Evolutionary conservation across 2,888 invertebrate species (phyloP), one percentile per base, ranked within the genome.

Genomic region (Adelognathus sp.): DNA sequence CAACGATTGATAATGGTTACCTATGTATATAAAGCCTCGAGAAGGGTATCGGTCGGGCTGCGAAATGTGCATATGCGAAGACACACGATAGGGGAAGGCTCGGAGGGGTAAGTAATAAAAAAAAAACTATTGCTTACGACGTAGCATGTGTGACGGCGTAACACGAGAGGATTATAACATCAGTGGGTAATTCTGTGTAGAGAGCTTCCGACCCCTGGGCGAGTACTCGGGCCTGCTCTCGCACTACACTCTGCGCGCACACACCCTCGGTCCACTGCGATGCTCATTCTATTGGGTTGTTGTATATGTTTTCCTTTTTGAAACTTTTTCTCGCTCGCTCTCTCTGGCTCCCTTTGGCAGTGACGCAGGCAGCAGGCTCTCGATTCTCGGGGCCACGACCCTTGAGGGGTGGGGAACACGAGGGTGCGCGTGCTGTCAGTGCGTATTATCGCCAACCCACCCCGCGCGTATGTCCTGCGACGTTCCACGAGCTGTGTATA

Each of bases 111-210:
- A 74, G 52, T 39, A 74, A 61, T 64, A 50, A 63, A 83, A 86
- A 84, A 83, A 89, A 85, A 85, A 83, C 86, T 86, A 88, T 88
- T 88, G 88, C 88, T 86, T 88, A 87, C 87, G 81, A 76, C 58
- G 58, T 73, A 83, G 88, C 89, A 88, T 90, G 89, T 89, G 90
- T 87, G 88, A 88, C 86, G 86, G 88, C 88, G 90, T 88, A 90
- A 90, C 90, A 88, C 88, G 89, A 90, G 89, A 91, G 90, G 91
- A 91, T 90, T 91, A 91, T 91, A 91, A 90, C 90, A 91, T 91
- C 90, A 90, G 89, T 88, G 90, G 88, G 87, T 89, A 89, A 90
- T 90, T 89, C 83, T 83, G 83, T 83, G 83, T 83, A 83, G 82
- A 81, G 76, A 81, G 76, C 69, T 81, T 81, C 63, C 83, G 75